Percentiles rank a stretch among this genome's conserved stretches.
Evolutionary conservation across 2,888 invertebrate genomes (phyloP).

Genomic region (Anodontia alba): DNA sequence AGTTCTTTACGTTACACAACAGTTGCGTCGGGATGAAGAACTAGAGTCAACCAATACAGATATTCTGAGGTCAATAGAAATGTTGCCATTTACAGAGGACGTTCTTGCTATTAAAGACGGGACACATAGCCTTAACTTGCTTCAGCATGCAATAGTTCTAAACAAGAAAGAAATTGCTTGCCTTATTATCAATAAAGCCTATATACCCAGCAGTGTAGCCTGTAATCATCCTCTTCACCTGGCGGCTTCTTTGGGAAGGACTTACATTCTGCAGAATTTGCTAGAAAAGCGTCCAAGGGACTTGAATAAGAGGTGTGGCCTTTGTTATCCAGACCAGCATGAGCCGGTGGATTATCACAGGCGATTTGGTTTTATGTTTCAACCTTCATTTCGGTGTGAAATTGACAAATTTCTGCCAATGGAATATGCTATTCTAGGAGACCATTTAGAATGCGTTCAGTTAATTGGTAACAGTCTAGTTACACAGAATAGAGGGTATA

Average conservation of each 20-base stretch:
- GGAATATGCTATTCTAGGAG: constrained; percentile 81
- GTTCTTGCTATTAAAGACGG: constrained; percentile 85
- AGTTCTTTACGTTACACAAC: constrained; percentile 57
- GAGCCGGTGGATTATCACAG: constrained; percentile 77
- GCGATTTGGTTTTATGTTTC: constrained; percentile 77
- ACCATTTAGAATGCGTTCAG: constrained; percentile 78
- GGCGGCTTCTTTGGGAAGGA: constrained; percentile 90
- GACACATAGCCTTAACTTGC: constrained; percentile 89
- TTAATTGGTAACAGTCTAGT: constrained; percentile 48
- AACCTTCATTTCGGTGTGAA: constrained; percentile 81
- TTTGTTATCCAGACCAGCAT: constrained; percentile 92
- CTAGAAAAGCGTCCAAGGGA: constrained; percentile 90
- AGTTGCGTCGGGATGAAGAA: constrained; percentile 54
- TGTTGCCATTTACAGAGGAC: constrained; percentile 70
- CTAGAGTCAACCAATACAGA: constrained; percentile 3
- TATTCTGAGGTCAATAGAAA: constrained; percentile 51
- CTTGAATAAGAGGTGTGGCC: constrained; percentile 89
- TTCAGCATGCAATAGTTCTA: constrained; percentile 91
- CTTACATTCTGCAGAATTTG: constrained; percentile 89
- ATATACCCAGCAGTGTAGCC: constrained; percentile 89
- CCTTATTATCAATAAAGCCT: constrained; percentile 86
- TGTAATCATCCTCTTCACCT: constrained; percentile 91
- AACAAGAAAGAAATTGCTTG: constrained; percentile 89
- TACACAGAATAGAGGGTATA: constrained; percentile 26
- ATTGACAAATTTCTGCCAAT: constrained; percentile 75